These are phyloP conservation scores for Phaethornis superciliosus DNA, from an alignment of 2,113 vertebrate genomes.

Conservation along the genomic window DNA sequence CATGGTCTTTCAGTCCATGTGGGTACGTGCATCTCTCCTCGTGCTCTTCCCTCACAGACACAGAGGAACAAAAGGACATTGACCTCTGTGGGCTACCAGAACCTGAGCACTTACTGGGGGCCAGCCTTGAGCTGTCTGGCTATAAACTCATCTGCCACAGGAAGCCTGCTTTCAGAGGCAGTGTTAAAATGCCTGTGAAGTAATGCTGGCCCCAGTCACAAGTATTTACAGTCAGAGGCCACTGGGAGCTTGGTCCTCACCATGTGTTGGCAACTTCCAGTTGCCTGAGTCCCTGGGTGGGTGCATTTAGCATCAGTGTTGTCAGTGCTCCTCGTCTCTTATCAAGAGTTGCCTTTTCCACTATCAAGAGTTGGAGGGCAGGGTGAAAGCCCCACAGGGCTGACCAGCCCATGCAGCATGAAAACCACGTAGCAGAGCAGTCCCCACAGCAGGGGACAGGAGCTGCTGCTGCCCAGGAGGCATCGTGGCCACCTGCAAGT, in stretches of 20 bases:
- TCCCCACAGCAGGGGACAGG: fast-evolving
- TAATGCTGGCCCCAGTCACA: background rate
- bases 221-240: background rate
- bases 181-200: background rate
- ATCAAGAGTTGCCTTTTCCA: background rate
- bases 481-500: background rate
- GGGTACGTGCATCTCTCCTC: background rate
- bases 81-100: background rate
- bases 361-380: background rate
- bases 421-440: fast-evolving
- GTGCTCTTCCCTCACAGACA: background rate
- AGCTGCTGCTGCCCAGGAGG: background rate
- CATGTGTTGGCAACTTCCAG: background rate
- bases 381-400: background rate
- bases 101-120: background rate
- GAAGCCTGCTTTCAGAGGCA: fast-evolving
- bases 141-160: background rate
- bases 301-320: background rate
- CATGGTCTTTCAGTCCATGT: fast-evolving
- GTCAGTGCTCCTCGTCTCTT: background rate
- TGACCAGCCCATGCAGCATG: background rate
- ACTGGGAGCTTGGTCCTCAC: fast-evolving
- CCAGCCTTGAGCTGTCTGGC: background rate
- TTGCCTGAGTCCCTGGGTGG: background rate
- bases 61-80: background rate